Base-by-base conservation (phyloP, 2,113 vertebrate genomes). In the Bathybates hornii region DNA sequence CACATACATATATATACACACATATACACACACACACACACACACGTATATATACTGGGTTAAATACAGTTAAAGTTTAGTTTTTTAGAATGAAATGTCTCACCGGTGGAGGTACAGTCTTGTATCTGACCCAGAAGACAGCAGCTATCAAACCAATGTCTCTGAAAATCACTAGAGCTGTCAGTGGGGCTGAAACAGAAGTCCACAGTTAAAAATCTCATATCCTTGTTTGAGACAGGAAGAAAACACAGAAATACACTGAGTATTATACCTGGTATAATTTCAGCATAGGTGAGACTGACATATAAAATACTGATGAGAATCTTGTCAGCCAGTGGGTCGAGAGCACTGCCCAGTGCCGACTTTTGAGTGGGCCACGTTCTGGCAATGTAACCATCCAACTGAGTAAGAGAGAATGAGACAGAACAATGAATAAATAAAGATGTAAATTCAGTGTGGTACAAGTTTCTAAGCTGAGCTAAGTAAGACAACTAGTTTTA, bases 291-390 rank as follows among this genome's bases (percentile, higher is more conserved):
- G 32, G 98, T 99, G 36, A 99, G 96, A 95, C 98, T 98, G 89
- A 99, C 80, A 2, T 99, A 99, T 82, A 99, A 96, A 90, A 99
- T 89, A 17, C 98, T 99, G 97, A 99, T 98, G 89, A 99, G 98
- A 82, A 99, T 98, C 96, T 99, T 99, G 94, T 99, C 99, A 34
- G 99, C 99, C 94, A 99, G 88, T 43, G 99, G 99, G 94, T 99
- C 99, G 2, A 99, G 97, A 91, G 98, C 98, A 80, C 99, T 99
- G 94, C 99, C 99, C 96, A 99, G 85, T 11, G 97, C 99, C 2
- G 99, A 99, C 93, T 99, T 99, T 93, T 99, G 99, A 93, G 95
- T 98, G 89, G 98, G 97, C 98, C 99, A 99, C 63, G 97, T 99
- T 83, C 99, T 97, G 86, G 99, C 99, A 80, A 99, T 99, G 94